These are phyloP conservation scores for Amphipoea lucens DNA, from an alignment of 2,888 invertebrate genomes.

Conservation along the genomic window DNA sequence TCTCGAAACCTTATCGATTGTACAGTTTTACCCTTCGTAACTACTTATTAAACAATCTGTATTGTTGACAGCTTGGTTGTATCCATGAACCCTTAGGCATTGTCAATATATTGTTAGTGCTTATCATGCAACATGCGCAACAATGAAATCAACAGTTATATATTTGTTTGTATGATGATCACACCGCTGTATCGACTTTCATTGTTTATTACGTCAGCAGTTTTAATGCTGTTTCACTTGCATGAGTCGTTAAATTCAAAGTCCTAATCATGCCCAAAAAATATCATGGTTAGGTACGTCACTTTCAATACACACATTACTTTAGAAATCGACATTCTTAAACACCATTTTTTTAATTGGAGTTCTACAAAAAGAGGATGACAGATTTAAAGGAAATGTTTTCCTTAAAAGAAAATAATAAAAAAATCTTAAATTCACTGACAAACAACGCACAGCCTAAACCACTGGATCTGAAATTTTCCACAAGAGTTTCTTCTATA, in stretches of 20 bases:
- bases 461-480: neutral
- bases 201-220: conserved; percentile 10
- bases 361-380: neutral
- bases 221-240: conserved; percentile 10
- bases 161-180: conserved; percentile 7
- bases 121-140: neutral
- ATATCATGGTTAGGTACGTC: neutral
- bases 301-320: neutral
- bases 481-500: neutral
- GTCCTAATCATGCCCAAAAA: neutral
- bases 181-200: conserved; percentile 35
- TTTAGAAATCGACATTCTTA: neutral
- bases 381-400: too few species aligned
- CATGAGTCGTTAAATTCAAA: conserved; percentile 14
- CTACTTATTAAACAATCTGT: neutral
- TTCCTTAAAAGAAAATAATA: too few species aligned
- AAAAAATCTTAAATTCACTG: too few species aligned
- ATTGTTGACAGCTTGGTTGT: neutral
- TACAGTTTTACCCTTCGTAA: too few species aligned
- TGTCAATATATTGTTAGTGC: neutral
- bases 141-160: neutral
- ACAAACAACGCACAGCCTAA: too few species aligned
- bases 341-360: neutral
- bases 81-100: neutral
- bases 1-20: neutral